These are phyloP conservation scores for Laupala kohalensis DNA, from an alignment of 1,140 invertebrate species.

Conservation along the genomic window DNA sequence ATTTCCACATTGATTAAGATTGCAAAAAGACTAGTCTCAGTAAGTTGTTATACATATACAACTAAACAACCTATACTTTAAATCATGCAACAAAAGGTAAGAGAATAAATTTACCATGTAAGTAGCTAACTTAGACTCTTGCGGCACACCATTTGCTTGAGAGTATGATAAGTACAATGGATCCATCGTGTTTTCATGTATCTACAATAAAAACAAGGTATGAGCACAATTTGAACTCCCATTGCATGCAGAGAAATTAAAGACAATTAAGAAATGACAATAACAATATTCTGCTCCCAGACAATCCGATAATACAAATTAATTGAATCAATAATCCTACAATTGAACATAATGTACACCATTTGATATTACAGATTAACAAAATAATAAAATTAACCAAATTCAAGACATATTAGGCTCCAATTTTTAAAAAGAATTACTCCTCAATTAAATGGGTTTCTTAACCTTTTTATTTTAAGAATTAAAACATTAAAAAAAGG, in stretches of 20 bases:
- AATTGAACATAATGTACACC: background rate
- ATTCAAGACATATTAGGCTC: background rate
- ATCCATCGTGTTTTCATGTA: conserved; percentile 29
- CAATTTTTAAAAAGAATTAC: background rate
- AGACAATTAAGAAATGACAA: background rate
- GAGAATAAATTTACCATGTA: conserved; percentile 57
- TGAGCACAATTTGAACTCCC: background rate
- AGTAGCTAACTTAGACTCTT: conserved; percentile 71
- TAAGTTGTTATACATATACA: too few relatives aligned
- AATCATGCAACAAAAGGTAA: too few relatives aligned
- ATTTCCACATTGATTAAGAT: too few relatives aligned
- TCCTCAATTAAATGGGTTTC: background rate
- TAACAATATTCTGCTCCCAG: too few relatives aligned
- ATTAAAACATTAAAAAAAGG: too few relatives aligned
- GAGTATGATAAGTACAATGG: conserved; percentile 34
- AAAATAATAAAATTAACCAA: background rate
- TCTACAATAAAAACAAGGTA: background rate
- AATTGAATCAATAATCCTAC: background rate
- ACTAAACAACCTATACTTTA: too few relatives aligned
- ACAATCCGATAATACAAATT: too few relatives aligned
- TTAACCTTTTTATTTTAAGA: too few relatives aligned
- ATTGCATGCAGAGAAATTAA: background rate
- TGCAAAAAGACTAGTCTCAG: too few relatives aligned
- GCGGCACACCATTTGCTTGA: conserved; percentile 59
- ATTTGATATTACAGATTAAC: background rate